These are phyloP conservation scores for Thamnophis sirtalis DNA, from an alignment of 2,113 vertebrate species.

Conservation along the genomic window DNA sequence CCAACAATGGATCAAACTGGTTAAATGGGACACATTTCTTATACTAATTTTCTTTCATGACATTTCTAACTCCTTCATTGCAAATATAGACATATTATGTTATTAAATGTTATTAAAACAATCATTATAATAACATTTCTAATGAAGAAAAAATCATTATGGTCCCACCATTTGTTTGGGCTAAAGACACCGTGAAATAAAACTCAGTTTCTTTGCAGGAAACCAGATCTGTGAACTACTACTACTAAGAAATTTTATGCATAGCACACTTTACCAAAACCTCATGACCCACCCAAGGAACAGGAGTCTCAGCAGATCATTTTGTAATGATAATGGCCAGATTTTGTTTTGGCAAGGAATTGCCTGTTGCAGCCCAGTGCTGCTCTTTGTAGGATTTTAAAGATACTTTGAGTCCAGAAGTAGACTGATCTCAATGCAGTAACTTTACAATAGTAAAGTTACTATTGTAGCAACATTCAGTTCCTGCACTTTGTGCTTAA, in stretches of 20 bases:
- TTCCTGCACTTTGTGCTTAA: background rate
- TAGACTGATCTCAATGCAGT: background rate
- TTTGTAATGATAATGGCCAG: background rate
- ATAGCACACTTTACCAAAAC: background rate
- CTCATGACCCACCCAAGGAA: background rate
- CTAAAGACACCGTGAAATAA: background rate
- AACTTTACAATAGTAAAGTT: background rate
- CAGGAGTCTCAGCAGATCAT: background rate
- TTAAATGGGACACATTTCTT: background rate
- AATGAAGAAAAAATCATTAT: background rate
- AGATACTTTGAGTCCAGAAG: background rate
- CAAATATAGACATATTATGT: background rate
- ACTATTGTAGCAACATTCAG: background rate
- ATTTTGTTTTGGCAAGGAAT: background rate
- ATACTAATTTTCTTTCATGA: background rate
- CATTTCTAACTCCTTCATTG: background rate
- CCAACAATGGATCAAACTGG: background rate
- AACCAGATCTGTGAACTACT: background rate
- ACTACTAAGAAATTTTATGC: background rate
- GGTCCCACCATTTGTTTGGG: background rate
- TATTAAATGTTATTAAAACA: background rate
- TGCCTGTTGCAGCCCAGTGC: background rate
- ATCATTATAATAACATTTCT: background rate
- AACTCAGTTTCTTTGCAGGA: background rate
- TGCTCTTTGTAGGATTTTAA: background rate